Evolutionary conservation across 1,140 invertebrate genomes (phyloP), one percentile per base, ranked within the genome.

Genomic region (Drosophila guanche): DNA sequence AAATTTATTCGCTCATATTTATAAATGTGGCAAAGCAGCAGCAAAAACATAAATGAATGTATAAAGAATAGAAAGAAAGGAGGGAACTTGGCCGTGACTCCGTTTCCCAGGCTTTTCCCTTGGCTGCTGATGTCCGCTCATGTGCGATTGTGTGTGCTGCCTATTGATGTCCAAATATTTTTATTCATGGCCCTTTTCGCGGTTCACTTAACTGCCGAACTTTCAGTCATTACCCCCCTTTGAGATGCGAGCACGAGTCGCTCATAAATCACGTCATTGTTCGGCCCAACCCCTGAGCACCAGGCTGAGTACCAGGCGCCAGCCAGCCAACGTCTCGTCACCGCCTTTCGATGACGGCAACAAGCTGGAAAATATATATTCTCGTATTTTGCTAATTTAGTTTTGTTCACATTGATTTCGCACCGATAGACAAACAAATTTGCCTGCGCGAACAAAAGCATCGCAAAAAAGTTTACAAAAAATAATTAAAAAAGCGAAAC

Each of bases 91-190:
- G 62, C 46, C 16, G 20, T 69, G 77, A 62, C 33, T 57, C 55
- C 76, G 75, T 75, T 85, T 86, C 81, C 81, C 81, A 86, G 56
- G 76, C 68, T n/a, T 59, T 52, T 52, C 45, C 29, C 23, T 22
- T 40, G 23, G 14, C 7, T 55, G 52, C 47, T 45, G 20, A 55
- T 61, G 47, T 46, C 52, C 69, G 46, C 45, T 73, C 70, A 67
- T 75, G 72, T 75, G 72, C 37, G 63, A 45, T 29, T 50, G 51
- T 46, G 41, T 52, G 33, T 51, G 57, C 41, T 20, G 61, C 56
- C 69, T 81, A 81, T 86, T 88, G 83, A 86, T 86, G 83, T 86
- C 81, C 83, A 86, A 86, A 86, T 86, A 86, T 86, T 86, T 81
- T 81, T 86, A 86, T 86, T 86, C 81, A 86, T 86, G 69, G 77